These are phyloP conservation scores for Drosophila sechellia DNA, from an alignment of 1,140 invertebrate genomes.

Conservation along the genomic window DNA sequence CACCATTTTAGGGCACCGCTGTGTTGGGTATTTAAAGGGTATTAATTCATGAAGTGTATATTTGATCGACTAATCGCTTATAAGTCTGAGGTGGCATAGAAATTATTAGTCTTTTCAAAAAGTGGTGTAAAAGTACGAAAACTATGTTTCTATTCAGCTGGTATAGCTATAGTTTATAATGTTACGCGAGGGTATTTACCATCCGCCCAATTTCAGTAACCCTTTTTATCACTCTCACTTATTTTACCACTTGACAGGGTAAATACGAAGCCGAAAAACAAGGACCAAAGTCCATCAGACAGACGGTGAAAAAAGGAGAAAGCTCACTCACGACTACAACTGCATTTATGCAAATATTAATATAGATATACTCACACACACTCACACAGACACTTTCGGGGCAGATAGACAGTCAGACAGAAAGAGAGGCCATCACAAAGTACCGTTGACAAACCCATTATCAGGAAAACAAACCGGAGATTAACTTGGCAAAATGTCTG, in stretches of 20 bases:
- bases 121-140: too few relatives aligned
- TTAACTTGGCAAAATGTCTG: constrained; percentile 83
- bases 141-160: too few relatives aligned
- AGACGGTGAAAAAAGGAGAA: constrained; percentile 30
- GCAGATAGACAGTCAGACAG: constrained; percentile 29
- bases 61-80: neutral
- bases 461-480: constrained; percentile 83
- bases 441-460: constrained; percentile 82
- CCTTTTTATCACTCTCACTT: constrained; percentile 22
- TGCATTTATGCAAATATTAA: constrained; percentile 54
- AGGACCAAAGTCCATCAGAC: constrained; percentile 38
- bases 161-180: neutral
- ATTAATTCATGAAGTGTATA: neutral
- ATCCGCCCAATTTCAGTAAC: neutral
- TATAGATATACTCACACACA: constrained; percentile 29
- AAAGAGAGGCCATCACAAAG: constrained; percentile 61
- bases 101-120: neutral
- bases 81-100: too few relatives aligned
- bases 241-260: constrained; percentile 15
- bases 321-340: constrained; percentile 50
- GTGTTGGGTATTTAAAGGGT: constrained; percentile 12
- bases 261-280: constrained; percentile 28
- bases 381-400: constrained; percentile 12
- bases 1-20: constrained; percentile 62
- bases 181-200: constrained; percentile 5